Percentiles rank a stretch among this genome's conserved stretches.
These are phyloP conservation scores for Hephaestus fuliginosus DNA, from an alignment of 2,797 vertebrate genomes.

Conservation along the genomic window DNA sequence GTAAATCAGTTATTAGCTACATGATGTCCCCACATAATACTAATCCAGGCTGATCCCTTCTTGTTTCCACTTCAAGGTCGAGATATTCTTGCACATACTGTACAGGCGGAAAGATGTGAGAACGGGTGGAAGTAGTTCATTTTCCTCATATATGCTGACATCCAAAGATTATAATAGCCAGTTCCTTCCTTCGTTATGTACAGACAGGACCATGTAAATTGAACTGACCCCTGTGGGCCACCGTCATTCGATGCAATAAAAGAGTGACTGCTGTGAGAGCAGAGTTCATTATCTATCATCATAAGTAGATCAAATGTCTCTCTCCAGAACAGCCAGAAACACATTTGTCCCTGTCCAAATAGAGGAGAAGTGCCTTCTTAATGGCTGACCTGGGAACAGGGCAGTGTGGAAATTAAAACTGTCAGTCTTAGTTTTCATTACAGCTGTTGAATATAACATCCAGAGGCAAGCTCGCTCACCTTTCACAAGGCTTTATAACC, in stretches of 20 bases:
- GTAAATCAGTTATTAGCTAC: not conserved
- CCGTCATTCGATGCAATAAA: not conserved
- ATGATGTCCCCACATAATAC: not conserved
- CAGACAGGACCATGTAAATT: conserved; percentile 18
- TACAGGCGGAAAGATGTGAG: not conserved
- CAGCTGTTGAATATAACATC: conserved; percentile 7
- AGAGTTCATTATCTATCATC: conserved; percentile 32
- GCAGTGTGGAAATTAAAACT: conserved; percentile 38
- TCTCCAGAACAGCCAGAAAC: conserved; percentile 6
- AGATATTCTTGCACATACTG: not conserved
- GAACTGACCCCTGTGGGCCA: conserved; percentile 5
- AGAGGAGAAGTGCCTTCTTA: not conserved
- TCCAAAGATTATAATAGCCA: not conserved
- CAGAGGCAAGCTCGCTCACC: not conserved
- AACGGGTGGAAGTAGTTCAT: not conserved
- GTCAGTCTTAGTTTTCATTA: conserved; percentile 37
- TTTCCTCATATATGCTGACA: not conserved
- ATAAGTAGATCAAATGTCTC: conserved; percentile 12
- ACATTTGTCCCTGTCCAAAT: not conserved
- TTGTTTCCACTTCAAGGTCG: not conserved
- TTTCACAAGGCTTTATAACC: not conserved
- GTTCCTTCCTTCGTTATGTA: not conserved
- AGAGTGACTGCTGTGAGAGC: conserved; percentile 5
- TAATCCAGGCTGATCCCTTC: conserved; percentile 1
- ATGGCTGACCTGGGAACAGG: conserved; percentile 25